Base-by-base conservation (phyloP, 2,797 vertebrate species). In the Labeo calbasu region DNA sequence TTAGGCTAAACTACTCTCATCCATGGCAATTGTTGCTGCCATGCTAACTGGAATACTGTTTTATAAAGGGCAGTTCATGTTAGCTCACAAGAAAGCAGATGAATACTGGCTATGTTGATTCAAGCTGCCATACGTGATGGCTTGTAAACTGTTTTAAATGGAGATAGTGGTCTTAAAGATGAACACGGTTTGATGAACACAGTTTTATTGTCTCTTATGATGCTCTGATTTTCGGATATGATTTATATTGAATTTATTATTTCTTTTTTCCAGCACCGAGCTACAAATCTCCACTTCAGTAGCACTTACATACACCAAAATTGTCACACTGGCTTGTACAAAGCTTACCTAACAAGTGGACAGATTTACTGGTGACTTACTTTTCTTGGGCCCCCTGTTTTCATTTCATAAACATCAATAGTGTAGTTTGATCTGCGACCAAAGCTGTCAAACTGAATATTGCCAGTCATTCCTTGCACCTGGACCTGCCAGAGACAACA, bases 401-500 rank as follows among this genome's bases (percentile, higher is more conserved):
- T 98, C 96, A 99, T 97, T 94, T 99, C 98, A 90, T 99, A 99
- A 72, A 99, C 96, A 88, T 99, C 97, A 48, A 99, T 97, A 77
- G 97, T 99, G 92, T 97, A 99, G 95, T 99, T 99, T 92, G 97
- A 97, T 92, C 98, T 96, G 85, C 97, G 96, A 87, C 98, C 98
- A 5, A 98, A 99, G 90, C 97, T 99, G 94, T 99, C 98, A 14
- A 99, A 99, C 91, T 99, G 98, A 90, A 99, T 97, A 88, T 99
- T 99, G 86, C 98, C 98, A 70, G 98, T 99, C 98, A 99, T 99
- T 78, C 98, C 98, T 89, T 97, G 97, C 78, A 99, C 97, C 95
- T 98, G 97, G 72, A 99, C 98, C 98, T 99, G 92, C 65, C 87
- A 86, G 76, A 82, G 36, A 79, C 66, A 43, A 51, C n/a, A 51